These are phyloP conservation scores for Melanotus villosus DNA, from an alignment of 2,888 invertebrate species.

Conservation along the genomic window DNA sequence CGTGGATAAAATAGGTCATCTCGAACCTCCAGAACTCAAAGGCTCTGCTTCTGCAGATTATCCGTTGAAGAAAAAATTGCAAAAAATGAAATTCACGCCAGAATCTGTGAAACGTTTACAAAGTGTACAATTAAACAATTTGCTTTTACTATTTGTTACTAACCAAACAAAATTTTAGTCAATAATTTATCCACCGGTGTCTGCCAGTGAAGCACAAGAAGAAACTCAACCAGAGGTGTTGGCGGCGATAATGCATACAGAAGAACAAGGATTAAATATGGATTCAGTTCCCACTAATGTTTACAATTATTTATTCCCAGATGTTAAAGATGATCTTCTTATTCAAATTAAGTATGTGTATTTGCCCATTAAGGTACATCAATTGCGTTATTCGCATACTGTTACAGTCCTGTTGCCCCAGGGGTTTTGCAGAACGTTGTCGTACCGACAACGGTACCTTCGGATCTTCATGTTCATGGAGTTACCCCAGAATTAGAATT, in stretches of 20 bases:
- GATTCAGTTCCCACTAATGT: slow-evolving; percentile 58
- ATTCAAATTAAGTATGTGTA: slow-evolving; percentile 19
- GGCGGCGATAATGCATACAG: slow-evolving; percentile 63
- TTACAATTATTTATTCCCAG: slow-evolving; percentile 62
- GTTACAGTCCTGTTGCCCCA: slow-evolving; percentile 60
- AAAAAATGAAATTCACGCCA: slow-evolving; percentile 57
- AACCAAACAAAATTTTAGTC: not conserved
- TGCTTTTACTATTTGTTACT: not conserved
- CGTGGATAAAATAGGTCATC: slow-evolving; percentile 60
- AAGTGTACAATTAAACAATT: too few species aligned
- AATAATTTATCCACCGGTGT: slow-evolving; percentile 50
- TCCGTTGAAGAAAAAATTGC: slow-evolving; percentile 58
- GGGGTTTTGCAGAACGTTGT: slow-evolving; percentile 64
- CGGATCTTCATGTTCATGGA: slow-evolving; percentile 56
- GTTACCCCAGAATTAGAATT: slow-evolving; percentile 56
- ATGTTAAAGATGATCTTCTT: slow-evolving; percentile 40
- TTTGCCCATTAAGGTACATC: not conserved
- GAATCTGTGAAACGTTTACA: slow-evolving; percentile 60
- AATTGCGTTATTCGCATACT: not conserved
- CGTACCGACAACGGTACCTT: slow-evolving; percentile 57
- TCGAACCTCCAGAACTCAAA: slow-evolving; percentile 61
- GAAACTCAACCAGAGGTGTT: slow-evolving; percentile 64
- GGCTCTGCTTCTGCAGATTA: slow-evolving; percentile 56
- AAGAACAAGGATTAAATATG: slow-evolving; percentile 63
- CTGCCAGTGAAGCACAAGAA: slow-evolving; percentile 59